A percentile compares a stretch with the other conserved stretches of the same genome.
Evolutionary conservation across 1,140 invertebrate genomes (phyloP).

Genomic region (Aricia agestis): DNA sequence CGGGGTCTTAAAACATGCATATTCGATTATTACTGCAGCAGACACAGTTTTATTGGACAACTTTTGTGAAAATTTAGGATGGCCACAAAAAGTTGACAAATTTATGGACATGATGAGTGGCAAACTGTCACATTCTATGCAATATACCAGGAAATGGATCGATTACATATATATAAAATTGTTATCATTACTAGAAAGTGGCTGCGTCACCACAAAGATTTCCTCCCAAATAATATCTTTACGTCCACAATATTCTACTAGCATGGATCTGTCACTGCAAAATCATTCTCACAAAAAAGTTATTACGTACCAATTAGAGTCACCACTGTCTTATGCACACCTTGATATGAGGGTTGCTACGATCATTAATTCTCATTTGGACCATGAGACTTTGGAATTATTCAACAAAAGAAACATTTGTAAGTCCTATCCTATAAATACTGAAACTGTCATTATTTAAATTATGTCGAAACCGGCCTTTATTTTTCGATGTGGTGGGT

Average conservation of each 20-base stretch:
- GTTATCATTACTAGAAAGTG: constrained; percentile 28
- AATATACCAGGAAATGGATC: constrained; percentile 44
- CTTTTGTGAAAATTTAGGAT: constrained; percentile 23
- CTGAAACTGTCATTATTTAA: too few relatives aligned
- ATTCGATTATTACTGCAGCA: constrained; percentile 32
- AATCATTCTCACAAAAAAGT: constrained; percentile 25
- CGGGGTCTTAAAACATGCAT: constrained; percentile 41
- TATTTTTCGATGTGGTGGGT: too few relatives aligned
- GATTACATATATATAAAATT: constrained; percentile 38
- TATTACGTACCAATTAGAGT: constrained; percentile 22
- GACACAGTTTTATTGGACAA: constrained; percentile 21
- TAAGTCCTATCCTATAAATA: constrained; percentile 42
- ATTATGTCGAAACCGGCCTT: too few relatives aligned
- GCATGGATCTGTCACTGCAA: neutral
- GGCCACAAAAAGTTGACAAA: constrained; percentile 40
- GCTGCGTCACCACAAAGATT: constrained; percentile 25
- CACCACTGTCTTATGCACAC: constrained; percentile 34
- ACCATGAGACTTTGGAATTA: constrained; percentile 32
- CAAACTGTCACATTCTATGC: constrained; percentile 41
- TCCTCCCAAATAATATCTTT: constrained; percentile 35
- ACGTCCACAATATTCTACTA: constrained; percentile 22
- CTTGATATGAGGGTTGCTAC: constrained; percentile 43
- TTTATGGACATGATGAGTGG: constrained; percentile 39
- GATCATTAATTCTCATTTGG: constrained; percentile 46
- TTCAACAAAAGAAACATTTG: constrained; percentile 49